Conservation (phyloP, 2,888 invertebrate genomes). For the Tenthredo amoena region DNA sequence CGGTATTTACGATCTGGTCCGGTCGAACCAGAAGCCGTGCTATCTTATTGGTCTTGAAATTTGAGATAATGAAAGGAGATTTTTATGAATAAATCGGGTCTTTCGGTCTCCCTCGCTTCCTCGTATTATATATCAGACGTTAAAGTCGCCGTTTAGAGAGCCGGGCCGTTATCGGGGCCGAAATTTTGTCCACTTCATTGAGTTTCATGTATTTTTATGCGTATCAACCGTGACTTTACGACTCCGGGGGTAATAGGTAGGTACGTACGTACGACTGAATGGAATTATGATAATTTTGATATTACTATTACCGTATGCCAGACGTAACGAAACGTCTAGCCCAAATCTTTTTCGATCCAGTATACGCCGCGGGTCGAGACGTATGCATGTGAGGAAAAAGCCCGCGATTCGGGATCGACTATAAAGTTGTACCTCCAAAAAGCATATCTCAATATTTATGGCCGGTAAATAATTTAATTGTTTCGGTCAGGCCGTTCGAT, state of each 20-base stretch:
- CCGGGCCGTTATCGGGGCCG: constrained; percentile 27
- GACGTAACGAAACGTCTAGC: not conserved
- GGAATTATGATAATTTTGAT: constrained; percentile 52
- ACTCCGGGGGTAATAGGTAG: constrained; percentile 15
- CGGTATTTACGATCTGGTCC: constrained; percentile 8
- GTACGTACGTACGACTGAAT: not conserved
- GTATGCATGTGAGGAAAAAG: not conserved
- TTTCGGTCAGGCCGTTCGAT: constrained; percentile 25
- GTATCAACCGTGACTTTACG: constrained; percentile 45
- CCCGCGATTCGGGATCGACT: constrained; percentile 7
- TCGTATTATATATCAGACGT: not conserved
- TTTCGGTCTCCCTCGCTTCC: not conserved
- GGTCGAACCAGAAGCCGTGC: not conserved
- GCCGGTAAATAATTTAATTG: constrained; percentile 52
- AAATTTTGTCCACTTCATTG: constrained; percentile 52
- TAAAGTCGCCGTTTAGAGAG: not conserved
- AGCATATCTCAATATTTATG: constrained; percentile 48
- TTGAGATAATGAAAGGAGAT: constrained; percentile 17
- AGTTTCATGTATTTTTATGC: constrained; percentile 41
- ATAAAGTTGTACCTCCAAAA: constrained; percentile 47
- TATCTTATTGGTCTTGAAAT: constrained; percentile 1
- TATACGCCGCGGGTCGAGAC: not conserved
- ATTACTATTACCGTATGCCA: not conserved
- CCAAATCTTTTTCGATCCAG: not conserved
- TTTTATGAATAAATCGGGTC: constrained; percentile 14